Evolutionary conservation across 2,797 vertebrate genomes (phyloP), one percentile per base, ranked within the genome.

Genomic region (Epinephelus coioides): DNA sequence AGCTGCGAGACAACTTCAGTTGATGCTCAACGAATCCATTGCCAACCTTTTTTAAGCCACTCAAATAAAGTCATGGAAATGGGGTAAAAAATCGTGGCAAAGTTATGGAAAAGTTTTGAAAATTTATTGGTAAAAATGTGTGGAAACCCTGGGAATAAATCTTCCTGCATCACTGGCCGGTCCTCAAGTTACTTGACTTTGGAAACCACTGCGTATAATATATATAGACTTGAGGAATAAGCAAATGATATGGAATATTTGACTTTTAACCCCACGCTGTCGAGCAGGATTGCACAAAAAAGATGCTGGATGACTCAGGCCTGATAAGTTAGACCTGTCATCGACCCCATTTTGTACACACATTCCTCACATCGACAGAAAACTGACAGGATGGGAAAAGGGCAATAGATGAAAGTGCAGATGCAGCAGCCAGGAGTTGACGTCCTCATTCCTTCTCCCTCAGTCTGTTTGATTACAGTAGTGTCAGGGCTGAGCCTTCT

Each of bases 401-500:
- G 85, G 70, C 85, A 87, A 82, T 76, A 88, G 89, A 93, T 92
- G 83, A 90, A 92, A 93, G 88, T 92, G 89, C 91, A 83, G 81
- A 92, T 89, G 85, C 90, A 93, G 92, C 92, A 91, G 80, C 64
- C 69, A 43, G 2, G 73, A 63, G 71, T 73, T 85, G 89, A 86
- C 64, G 40, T 83, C 70, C 89, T 89, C 88, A 88, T 93, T 91
- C 88, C 90, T 89, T 91, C 89, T 84, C 62, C 71, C 60, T 40
- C 3, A 17, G 73, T 76, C 81, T 90, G 85, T 92, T 93, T 92
- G 90, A 94, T 92, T 91, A 86, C 88, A 84, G 78, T 54, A 62
- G 78, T 76, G 87, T 91, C 88, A 79, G 85, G 80, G 73, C 89
- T 84, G 83, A 82, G 85, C 66, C 84, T 85, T 73, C 81, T 82